Percentiles rank a stretch among this genome's conserved stretches.
These are phyloP conservation scores for Podarcis lilfordi DNA, from an alignment of 2,797 vertebrate species.

Conservation along the genomic window DNA sequence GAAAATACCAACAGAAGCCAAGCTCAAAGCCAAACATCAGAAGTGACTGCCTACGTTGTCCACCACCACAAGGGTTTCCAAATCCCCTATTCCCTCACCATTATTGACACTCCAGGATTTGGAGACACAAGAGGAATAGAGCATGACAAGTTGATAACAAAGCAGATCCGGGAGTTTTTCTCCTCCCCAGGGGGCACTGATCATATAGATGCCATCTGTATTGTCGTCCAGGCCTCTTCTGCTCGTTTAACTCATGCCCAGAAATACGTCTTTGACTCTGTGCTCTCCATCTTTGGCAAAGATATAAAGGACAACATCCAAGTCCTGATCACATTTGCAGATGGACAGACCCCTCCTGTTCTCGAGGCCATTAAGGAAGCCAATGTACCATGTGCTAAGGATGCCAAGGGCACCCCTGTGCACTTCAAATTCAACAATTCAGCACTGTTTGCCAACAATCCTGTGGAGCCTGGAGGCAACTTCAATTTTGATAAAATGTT, in stretches of 20 bases:
- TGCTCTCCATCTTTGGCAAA: conserved; percentile 45
- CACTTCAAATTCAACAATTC: conserved; percentile 46
- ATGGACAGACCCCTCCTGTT: conserved; percentile 20
- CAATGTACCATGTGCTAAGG: conserved; percentile 1
- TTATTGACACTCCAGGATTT: conserved; percentile 67
- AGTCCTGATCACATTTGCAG: conserved; percentile 32
- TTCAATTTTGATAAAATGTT: conserved; percentile 12
- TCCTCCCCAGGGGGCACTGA: not conserved
- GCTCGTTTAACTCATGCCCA: conserved; percentile 30
- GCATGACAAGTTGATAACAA: conserved; percentile 15
- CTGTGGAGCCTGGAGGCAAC: not conserved
- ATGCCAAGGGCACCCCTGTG: not conserved
- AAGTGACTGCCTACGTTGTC: conserved; percentile 16
- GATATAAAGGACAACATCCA: conserved; percentile 38
- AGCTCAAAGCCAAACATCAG: conserved; percentile 29
- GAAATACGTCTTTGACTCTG: conserved; percentile 13
- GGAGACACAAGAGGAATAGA: conserved; percentile 33
- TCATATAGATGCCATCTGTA: conserved; percentile 31
- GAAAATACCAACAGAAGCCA: conserved; percentile 13
- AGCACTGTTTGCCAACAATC: not conserved
- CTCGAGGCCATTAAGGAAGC: conserved; percentile 16
- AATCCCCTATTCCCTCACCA: conserved; percentile 53
- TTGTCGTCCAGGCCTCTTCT: conserved; percentile 30
- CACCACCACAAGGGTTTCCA: not conserved
- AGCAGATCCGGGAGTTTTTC: conserved; percentile 23